Base-by-base conservation (phyloP, 2,888 invertebrate species). In the Hypercompe scribonia region DNA sequence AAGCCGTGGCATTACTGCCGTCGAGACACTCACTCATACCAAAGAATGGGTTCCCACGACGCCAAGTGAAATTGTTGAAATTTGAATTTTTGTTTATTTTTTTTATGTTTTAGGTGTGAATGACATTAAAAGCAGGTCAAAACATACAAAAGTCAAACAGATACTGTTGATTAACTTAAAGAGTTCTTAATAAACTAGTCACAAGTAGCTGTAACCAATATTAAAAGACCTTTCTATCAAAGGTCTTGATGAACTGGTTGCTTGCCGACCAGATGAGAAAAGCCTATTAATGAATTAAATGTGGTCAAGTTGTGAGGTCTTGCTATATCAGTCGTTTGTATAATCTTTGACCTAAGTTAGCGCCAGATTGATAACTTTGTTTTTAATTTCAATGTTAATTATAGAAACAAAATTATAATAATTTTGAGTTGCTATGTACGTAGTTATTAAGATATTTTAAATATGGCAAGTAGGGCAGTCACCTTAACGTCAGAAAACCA, bases 271-370 rank as follows among this genome's bases (percentile, higher is more conserved):
- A 68, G n/a, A 58, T 3, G 18, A n/a, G 18, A 10, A 36, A 54
- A 21, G 24, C 13, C 50, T 34, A 3, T 2, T 21, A 18, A 28
- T 1, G 7, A 13, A 10, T 54, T 34, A 0, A 18, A 54, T 2
- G 5, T 68, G n/a, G n/a, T n/a, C 18, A 13, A 15, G 24, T 34
- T 50, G 34, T n/a, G 13, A 67, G 67, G 34, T 67, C 50, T 34
- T 34, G 5, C 13, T 67, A 67, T 50, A 34, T 67, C 15, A 13
- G n/a, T 68, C n/a, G 8, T 36, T 68, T 28, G 4, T 18, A 10
- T 54, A 36, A 36, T 68, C 68, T 68, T 68, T 54, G 50, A 54
- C 68, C 68, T n/a, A 2, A n/a, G 34, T 8, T 54, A 24, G 68
- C 34, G 54, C 34, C 34, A 34, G 15, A 15, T 18, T 34, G 50